These are phyloP conservation scores for Harpagus bidentatus DNA, from an alignment of 2,113 vertebrate genomes.

Conservation along the genomic window DNA sequence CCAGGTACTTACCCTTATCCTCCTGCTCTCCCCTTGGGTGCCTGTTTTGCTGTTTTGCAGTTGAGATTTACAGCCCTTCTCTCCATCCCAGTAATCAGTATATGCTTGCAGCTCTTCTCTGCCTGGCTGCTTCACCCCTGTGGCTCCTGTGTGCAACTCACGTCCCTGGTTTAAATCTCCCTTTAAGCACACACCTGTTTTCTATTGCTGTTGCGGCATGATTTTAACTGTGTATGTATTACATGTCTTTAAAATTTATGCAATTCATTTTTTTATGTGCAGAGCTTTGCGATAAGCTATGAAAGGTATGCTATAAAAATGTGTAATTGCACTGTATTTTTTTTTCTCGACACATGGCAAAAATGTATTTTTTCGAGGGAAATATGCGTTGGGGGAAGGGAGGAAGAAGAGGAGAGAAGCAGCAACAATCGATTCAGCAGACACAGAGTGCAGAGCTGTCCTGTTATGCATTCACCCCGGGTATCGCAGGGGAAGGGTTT, in stretches of 20 bases:
- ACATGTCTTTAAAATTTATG: slow-evolving; percentile 69
- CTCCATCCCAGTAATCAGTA: background rate
- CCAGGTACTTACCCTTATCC: background rate
- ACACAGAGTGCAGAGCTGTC: background rate
- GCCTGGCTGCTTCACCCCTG: background rate
- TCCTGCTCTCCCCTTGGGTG: background rate
- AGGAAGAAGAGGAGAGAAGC: background rate
- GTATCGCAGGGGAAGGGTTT: background rate
- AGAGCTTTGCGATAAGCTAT: slow-evolving; percentile 16
- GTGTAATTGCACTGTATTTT: slow-evolving; percentile 54
- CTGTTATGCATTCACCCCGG: background rate
- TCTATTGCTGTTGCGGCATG: slow-evolving; percentile 44
- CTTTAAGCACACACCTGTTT: slow-evolving; percentile 63
- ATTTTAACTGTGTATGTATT: slow-evolving; percentile 62
- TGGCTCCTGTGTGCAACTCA: background rate
- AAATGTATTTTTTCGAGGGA: background rate
- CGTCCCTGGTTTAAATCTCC: slow-evolving; percentile 46
- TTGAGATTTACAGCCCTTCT: background rate
- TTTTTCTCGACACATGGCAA: background rate
- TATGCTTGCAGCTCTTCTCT: background rate
- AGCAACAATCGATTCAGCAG: background rate
- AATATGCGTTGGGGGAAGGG: background rate
- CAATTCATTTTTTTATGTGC: slow-evolving; percentile 58
- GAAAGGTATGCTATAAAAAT: slow-evolving; percentile 60
- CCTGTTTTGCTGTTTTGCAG: background rate